Conservation (phyloP, 2,888 invertebrate genomes). For the Baccha elongata region DNA sequence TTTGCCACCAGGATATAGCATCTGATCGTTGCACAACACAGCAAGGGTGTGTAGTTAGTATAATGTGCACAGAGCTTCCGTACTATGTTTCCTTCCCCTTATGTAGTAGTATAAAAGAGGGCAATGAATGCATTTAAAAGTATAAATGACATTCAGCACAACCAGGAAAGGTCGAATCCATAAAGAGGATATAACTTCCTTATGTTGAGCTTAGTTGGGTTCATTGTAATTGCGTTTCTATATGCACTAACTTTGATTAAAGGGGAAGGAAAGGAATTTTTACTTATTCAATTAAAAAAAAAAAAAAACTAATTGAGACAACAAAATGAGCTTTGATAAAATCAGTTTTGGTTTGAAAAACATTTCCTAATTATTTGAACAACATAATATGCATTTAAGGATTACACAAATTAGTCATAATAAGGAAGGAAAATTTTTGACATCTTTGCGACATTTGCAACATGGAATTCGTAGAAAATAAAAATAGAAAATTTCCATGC, state of each 20-base stretch:
- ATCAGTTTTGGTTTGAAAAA: not conserved
- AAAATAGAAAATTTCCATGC: no score
- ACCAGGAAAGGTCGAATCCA: slow-evolving; percentile 62
- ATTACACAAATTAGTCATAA: no score
- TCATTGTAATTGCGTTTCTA: slow-evolving; percentile 15
- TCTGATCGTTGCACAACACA: not conserved
- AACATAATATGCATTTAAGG: no score
- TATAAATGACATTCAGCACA: slow-evolving; percentile 57
- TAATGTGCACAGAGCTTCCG: slow-evolving; percentile 3
- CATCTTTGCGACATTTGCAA: no score
- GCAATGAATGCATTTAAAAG: slow-evolving; percentile 67
- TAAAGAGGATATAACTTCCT: slow-evolving; percentile 62
- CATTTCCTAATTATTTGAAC: not conserved
- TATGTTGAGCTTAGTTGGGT: slow-evolving; percentile 19
- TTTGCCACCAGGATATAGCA: slow-evolving; percentile 50
- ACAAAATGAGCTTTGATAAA: no score
- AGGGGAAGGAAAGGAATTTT: no score
- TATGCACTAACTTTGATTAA: not conserved
- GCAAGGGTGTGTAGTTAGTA: not conserved
- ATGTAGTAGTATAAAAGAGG: slow-evolving; percentile 13
- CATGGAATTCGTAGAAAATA: no score
- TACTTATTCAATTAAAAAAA: no score
- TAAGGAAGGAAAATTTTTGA: no score
- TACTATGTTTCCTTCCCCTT: slow-evolving; percentile 26
- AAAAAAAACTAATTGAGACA: no score